phyloP scores from a whole-genome alignment of 2,888 invertebrate species.

The Desoria tigrina region DNA sequence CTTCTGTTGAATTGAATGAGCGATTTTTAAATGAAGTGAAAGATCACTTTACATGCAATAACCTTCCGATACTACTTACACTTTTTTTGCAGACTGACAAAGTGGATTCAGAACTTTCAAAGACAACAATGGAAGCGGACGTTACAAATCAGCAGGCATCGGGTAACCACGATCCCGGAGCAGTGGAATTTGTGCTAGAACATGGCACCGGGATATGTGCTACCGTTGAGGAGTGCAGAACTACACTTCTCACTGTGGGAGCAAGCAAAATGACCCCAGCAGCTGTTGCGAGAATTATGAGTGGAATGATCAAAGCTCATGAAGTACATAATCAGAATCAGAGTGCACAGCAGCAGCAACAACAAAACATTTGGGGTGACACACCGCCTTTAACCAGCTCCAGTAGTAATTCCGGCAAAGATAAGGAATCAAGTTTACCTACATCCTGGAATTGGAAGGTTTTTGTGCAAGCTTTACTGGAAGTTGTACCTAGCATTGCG shows the following conservation, averaged over 20 bases:
- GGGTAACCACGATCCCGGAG: slow-evolving; percentile 45
- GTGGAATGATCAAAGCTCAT: slow-evolving; percentile 81
- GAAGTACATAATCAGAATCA: slow-evolving; percentile 84
- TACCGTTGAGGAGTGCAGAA: slow-evolving; percentile 83
- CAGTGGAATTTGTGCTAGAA: slow-evolving; percentile 87
- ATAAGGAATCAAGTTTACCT: slow-evolving; percentile 48
- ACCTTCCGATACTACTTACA: no score
- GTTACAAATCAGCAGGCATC: slow-evolving; percentile 18
- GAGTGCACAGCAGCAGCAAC: slow-evolving; percentile 67
- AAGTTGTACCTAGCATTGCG: slow-evolving; percentile 76
- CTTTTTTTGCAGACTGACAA: no score
- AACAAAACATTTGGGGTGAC: slow-evolving; percentile 53
- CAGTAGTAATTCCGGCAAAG: slow-evolving; percentile 30
- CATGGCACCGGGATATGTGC: slow-evolving; percentile 87
- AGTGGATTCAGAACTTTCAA: slow-evolving; percentile 29
- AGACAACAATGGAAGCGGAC: slow-evolving; percentile 26
- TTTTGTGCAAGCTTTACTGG: slow-evolving; percentile 88
- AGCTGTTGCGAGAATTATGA: slow-evolving; percentile 73
- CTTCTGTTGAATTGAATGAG: not conserved
- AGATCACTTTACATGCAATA: slow-evolving; percentile 20
- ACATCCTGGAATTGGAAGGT: slow-evolving; percentile 88
- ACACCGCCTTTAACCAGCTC: slow-evolving; percentile 18
- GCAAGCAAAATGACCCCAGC: slow-evolving; percentile 74
- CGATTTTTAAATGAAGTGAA: slow-evolving; percentile 32
- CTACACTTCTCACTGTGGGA: slow-evolving; percentile 77